Base-by-base conservation (phyloP, 2,113 vertebrate genomes). In the Brachyhypopomus gauderio region DNA sequence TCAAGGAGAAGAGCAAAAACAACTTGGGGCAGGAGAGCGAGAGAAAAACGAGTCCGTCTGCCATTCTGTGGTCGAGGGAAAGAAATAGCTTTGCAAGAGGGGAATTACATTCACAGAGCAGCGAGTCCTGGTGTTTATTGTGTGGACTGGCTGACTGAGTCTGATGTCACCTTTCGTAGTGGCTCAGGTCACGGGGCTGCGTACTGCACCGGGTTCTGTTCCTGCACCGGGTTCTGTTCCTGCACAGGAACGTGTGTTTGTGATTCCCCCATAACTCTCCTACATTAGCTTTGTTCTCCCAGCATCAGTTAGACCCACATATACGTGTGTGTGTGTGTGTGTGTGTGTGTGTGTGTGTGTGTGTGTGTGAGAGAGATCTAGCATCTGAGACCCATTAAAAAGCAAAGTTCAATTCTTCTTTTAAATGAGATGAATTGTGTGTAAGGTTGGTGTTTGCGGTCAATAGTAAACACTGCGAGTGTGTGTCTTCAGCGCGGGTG, bases 301-400 rank as follows among this genome's bases (percentile, higher is more conserved):
- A 52, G 12, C 9, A 52, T 52, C 45, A 52, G 9, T 52, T 11
- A 52, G 12, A 8, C 45, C 45, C 45, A 52, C 30, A 66, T 77
- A 66, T 71, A 66, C 19, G 5, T 60, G 63, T 59, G 23, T 34
- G 55, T 73, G 79, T 69, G 69, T 59, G 41, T 78, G 41, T 30
- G 30, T 30, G 30, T 30, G 30, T 30, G 30, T 2, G 30, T 2
- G 30, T 69, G 69, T 59, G 41, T 78, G 41, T 30, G 30, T 30
- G 30, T 30, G 30, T 30, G 30, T 2, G 30, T 2, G 30, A 30
- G 30, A 30, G 59, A 25, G 25, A 73, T 77, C 67, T 70, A 64
- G 75, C 77, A 85, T 79, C 77, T 74, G 48, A 80, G 66, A 52
- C 60, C 59, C 41, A 52, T 82, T 85, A 85, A 83, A 64, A 60